A percentile compares a stretch with the other conserved stretches of the same genome.
phyloP scores from a whole-genome alignment of 2,797 vertebrate species.

The Xiphorhynchus erythropygius region DNA sequence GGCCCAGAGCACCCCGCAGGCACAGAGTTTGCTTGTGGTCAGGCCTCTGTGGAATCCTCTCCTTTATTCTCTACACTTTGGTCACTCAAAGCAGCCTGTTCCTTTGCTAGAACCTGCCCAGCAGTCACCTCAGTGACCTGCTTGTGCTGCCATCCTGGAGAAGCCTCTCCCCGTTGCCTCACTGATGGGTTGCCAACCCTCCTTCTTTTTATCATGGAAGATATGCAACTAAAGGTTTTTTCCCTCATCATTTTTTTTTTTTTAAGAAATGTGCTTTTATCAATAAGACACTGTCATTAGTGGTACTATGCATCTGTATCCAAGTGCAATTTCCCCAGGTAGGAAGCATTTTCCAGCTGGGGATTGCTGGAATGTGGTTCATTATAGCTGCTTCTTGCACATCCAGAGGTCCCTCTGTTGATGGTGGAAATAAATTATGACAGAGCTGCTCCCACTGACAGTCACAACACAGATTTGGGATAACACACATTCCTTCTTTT shows the following conservation, averaged over 20 bases:
- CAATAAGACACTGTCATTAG: not conserved
- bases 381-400: not conserved
- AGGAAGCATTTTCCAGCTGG: not conserved
- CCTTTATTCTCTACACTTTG: not conserved
- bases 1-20: not conserved
- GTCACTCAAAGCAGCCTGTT: not conserved
- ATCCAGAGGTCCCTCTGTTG: not conserved
- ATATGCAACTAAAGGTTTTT: not conserved
- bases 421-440: not conserved
- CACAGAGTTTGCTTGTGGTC: not conserved
- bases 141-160: not conserved
- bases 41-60: not conserved
- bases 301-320: not conserved
- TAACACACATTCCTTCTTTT: not conserved
- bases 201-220: not conserved
- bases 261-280: not conserved
- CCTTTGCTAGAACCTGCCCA: not conserved
- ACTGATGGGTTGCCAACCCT: not conserved
- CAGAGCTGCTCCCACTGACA: not conserved
- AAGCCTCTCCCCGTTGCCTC: not conserved
- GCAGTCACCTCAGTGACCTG: not conserved
- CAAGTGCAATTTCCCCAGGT: not conserved
- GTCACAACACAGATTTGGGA: not conserved
- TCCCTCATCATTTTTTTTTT: not conserved
- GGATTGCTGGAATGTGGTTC: not conserved